These are phyloP conservation scores for Reticulitermes speratus DNA, from an alignment of 1,140 invertebrate genomes.

Conservation along the genomic window DNA sequence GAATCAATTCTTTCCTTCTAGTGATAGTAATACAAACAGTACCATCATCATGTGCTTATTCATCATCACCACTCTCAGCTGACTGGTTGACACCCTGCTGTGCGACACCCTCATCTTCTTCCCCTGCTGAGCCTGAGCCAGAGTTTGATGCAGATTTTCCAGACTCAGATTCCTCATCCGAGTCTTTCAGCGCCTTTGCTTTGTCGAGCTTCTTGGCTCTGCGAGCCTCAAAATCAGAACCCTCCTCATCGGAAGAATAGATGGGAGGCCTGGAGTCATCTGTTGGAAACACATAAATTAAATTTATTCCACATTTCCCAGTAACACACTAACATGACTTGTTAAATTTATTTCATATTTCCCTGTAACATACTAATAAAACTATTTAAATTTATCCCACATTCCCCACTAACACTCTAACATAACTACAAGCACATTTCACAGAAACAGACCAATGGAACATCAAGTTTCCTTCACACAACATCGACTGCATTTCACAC, in stretches of 20 bases:
- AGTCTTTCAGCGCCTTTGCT: constrained; percentile 78
- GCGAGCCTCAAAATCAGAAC: constrained; percentile 79
- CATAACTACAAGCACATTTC: no score
- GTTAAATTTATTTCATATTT: no score
- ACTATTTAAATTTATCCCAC: no score
- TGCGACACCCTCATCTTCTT: constrained; percentile 44
- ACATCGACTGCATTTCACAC: no score
- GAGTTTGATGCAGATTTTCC: constrained; percentile 39
- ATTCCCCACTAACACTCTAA: no score
- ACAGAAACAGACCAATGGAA: no score
- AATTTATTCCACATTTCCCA: neutral
- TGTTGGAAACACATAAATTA: constrained; percentile 38
- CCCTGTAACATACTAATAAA: no score
- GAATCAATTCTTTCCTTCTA: neutral
- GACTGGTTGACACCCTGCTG: constrained; percentile 41
- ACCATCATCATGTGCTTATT: constrained; percentile 22
- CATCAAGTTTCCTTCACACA: no score
- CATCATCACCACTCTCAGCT: constrained; percentile 31
- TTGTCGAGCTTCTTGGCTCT: constrained; percentile 73
- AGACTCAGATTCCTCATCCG: constrained; percentile 65
- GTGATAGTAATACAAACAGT: neutral
- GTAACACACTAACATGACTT: no score
- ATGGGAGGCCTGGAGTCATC: constrained; percentile 56
- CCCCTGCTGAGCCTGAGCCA: constrained; percentile 44
- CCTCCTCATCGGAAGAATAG: constrained; percentile 90